Conservation (phyloP, 1,140 invertebrate genomes). For the Rhynchophorus ferrugineus region DNA sequence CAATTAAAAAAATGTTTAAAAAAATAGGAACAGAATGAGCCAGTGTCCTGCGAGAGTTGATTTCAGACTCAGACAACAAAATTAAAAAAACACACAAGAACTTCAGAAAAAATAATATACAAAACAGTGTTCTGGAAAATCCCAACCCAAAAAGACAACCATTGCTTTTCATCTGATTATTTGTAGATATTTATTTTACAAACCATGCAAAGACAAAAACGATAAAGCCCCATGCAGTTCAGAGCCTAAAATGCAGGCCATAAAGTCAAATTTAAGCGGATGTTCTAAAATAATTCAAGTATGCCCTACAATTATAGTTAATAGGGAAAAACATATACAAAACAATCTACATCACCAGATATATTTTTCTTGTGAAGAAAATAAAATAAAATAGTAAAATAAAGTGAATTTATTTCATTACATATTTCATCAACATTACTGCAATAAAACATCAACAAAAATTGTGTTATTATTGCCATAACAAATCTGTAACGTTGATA, state of each 20-base stretch:
- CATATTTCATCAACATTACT: too few species aligned
- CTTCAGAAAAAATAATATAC: constrained; percentile 14
- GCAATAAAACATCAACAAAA: too few species aligned
- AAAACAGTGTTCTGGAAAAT: constrained; percentile 16
- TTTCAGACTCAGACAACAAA: neutral
- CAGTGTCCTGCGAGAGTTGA: neutral
- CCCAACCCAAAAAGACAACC: constrained; percentile 30
- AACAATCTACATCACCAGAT: too few species aligned
- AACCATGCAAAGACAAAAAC: constrained; percentile 25
- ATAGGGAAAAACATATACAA: too few species aligned
- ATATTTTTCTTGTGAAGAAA: too few species aligned
- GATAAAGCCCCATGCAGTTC: constrained; percentile 25
- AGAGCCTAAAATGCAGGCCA: constrained; percentile 14
- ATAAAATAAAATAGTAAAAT: too few species aligned
- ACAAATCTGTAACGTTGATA: too few species aligned
- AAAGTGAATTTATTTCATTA: too few species aligned
- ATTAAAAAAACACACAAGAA: constrained; percentile 1
- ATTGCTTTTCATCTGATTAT: neutral
- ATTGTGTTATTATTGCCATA: too few species aligned
- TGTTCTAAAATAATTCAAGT: neutral
- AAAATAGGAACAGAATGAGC: constrained; percentile 5
- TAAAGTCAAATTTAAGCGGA: constrained; percentile 6
- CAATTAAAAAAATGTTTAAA: neutral
- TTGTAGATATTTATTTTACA: neutral
- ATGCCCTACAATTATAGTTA: too few species aligned